Percentiles rank a stretch among this genome's conserved stretches.
Conservation (phyloP, 2,113 vertebrate genomes). For the Pluvialis apricaria region DNA sequence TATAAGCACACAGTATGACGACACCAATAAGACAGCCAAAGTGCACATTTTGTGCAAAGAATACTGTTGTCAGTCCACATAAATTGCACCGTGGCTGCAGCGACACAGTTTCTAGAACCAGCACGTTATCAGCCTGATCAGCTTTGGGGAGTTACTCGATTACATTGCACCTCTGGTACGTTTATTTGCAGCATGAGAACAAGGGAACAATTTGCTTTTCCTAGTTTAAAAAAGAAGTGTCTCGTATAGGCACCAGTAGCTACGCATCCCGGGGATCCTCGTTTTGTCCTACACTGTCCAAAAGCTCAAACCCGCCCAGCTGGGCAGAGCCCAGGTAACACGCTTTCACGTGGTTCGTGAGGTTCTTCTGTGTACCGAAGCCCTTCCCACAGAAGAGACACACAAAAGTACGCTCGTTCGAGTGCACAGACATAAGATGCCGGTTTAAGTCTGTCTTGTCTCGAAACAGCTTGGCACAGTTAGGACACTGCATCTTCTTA, state of each 20-base stretch:
- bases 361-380: conserved; percentile 79
- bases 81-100: neutral
- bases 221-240: neutral
- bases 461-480: conserved; percentile 73
- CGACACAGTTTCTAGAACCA: neutral
- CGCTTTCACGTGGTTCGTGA: conserved; percentile 73
- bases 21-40: neutral
- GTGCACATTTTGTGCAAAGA: too few species aligned
- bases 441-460: conserved; percentile 80
- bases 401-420: conserved; percentile 60
- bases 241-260: neutral
- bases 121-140: neutral
- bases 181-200: neutral
- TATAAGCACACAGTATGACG: neutral
- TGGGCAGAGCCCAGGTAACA: conserved; percentile 70
- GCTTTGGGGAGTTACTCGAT: neutral
- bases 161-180: neutral
- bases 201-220: neutral
- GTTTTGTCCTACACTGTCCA: neutral
- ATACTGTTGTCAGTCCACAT: too few species aligned
- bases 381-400: conserved; percentile 76
- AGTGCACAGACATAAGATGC: conserved; percentile 75
- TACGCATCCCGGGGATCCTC: neutral
- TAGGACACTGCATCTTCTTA: conserved; percentile 79
- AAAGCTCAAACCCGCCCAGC: neutral